Evolutionary conservation across 2,797 vertebrate genomes (phyloP).

Genomic region (Gadopsis marmoratus): DNA sequence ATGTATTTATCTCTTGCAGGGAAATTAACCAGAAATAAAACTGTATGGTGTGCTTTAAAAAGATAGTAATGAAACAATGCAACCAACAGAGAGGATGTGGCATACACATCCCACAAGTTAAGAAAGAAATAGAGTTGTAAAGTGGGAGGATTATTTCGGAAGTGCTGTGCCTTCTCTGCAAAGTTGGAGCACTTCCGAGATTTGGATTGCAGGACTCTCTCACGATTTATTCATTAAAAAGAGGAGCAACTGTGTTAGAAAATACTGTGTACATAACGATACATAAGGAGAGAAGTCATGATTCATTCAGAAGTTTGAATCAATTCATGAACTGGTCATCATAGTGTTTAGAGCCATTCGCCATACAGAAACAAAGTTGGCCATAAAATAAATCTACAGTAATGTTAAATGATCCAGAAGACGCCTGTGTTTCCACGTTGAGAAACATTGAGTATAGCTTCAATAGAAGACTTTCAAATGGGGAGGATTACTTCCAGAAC

Average conservation of each 20-base stretch:
- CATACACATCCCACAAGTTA: not conserved
- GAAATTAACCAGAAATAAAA: not conserved
- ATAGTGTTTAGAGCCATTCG: not conserved
- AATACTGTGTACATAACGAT: not conserved
- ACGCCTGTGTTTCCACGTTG: not conserved
- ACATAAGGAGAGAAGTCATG: not conserved
- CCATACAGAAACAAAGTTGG: not conserved
- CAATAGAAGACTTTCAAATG: conserved; percentile 2
- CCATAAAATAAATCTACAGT: conserved; percentile 1
- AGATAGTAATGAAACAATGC: not conserved
- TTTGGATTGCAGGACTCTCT: not conserved
- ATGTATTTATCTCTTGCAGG: not conserved
- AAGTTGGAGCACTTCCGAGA: not conserved
- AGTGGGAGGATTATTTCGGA: too few relatives aligned
- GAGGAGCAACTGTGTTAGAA: not conserved
- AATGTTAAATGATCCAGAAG: not conserved
- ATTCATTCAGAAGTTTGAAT: not conserved
- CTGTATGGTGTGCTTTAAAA: not conserved
- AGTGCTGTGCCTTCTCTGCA: too few relatives aligned
- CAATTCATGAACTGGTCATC: not conserved
- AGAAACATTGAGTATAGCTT: not conserved
- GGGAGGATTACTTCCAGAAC: not conserved
- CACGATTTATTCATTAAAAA: conserved; percentile 5
- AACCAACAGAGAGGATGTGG: not conserved
- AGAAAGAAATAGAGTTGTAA: not conserved